phyloP scores from a whole-genome alignment of 2,797 vertebrate genomes.

The Semotilus atromaculatus region DNA sequence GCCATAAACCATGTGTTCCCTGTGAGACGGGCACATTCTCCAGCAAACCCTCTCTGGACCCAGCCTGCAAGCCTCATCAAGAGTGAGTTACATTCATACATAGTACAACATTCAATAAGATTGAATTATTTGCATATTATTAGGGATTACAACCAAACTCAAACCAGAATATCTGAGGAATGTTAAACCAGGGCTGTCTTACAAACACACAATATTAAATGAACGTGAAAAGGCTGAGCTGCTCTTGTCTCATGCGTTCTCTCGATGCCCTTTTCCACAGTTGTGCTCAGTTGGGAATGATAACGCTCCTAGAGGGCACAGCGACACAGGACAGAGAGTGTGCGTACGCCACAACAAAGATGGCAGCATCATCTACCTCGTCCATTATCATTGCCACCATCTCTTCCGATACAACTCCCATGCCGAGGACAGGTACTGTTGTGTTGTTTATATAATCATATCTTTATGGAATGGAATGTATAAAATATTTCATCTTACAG shows the following conservation, averaged over 20 bases:
- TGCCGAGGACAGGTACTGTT: neutral
- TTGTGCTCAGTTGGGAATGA: constrained; percentile 42
- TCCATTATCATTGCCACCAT: neutral
- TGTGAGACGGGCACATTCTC: constrained; percentile 56
- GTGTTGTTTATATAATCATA: neutral
- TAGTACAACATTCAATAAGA: neutral
- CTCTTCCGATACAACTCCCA: too few species aligned
- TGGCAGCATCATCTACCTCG: too few species aligned
- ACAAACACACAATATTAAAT: neutral
- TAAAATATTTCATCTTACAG: neutral
- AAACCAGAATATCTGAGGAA: neutral
- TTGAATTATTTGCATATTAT: neutral
- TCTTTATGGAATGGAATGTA: neutral
- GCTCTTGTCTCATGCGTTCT: neutral
- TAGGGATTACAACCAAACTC: too few species aligned
- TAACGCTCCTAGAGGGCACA: constrained; percentile 43
- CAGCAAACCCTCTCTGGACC: neutral
- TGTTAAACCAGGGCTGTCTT: neutral
- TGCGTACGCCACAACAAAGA: neutral
- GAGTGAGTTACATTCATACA: constrained; percentile 52
- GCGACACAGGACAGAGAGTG: constrained; percentile 41
- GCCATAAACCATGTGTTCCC: constrained; percentile 37
- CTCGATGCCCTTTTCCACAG: constrained; percentile 40
- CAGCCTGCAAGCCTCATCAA: constrained; percentile 25
- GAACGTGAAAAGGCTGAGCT: neutral